A percentile compares a stretch with the other conserved stretches of the same genome.
Evolutionary conservation across 2,888 invertebrate species (phyloP).

Genomic region (Nephrotoma appendiculata): DNA sequence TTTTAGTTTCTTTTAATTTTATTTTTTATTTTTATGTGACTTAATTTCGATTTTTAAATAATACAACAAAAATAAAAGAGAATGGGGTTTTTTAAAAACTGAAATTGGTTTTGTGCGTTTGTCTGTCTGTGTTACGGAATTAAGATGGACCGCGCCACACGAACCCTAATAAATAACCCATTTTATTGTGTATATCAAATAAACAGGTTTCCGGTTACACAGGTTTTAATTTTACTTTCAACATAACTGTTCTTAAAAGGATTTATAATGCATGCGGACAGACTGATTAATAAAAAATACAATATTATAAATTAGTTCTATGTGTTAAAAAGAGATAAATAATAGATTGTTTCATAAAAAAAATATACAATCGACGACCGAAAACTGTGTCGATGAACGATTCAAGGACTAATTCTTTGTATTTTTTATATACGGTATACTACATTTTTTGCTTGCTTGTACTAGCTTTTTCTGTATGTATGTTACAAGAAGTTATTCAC

Average conservation of each 20-base stretch:
- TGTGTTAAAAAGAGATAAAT: background rate
- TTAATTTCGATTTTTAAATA: background rate
- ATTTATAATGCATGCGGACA: background rate
- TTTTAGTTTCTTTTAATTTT: background rate
- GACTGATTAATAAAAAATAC: background rate
- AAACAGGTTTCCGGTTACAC: background rate
- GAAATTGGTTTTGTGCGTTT: background rate
- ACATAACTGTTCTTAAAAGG: background rate
- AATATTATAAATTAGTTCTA: background rate
- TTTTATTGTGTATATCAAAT: background rate
- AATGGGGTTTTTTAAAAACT: background rate
- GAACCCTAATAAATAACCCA: background rate
- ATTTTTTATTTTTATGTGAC: background rate
- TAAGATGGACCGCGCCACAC: background rate
- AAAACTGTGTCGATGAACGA: constrained; percentile 17
- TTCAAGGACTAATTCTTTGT: constrained; percentile 15
- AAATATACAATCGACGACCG: background rate
- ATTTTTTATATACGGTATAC: background rate
- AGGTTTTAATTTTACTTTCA: background rate
- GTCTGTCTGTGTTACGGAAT: background rate
- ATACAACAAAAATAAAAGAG: background rate
- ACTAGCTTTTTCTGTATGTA: background rate
- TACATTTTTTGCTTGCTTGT: background rate
- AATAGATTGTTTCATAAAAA: constrained; percentile 1
- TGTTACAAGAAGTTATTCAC: background rate